Base-by-base conservation (phyloP, 2,797 vertebrate genomes). In the Intellagama lesueurii region DNA sequence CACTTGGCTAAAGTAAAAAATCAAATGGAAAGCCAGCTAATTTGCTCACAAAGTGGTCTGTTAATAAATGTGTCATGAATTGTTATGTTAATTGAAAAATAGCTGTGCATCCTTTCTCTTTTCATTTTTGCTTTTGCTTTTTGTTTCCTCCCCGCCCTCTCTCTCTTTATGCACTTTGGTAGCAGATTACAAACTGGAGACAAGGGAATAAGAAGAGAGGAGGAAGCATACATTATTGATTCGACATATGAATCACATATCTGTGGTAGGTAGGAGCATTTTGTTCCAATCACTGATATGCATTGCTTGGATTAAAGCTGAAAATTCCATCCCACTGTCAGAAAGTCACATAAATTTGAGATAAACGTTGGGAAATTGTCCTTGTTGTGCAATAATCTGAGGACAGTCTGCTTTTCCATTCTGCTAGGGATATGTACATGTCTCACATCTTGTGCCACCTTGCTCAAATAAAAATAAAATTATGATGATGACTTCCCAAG, bases 191-290 rank as follows among this genome's bases (percentile, higher is more conserved):
- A 92, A 81, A 94, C 88, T 24, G 11, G 24, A 91, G 30, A 81
- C 44, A 66, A 82, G 84, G 77, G 73, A 60, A 64, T 84, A 60
- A 35, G 32, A 91, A 77, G 80, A 91, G 93, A 28, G 89, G 6
- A 66, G 86, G 28, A 92, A 93, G 83, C 87, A 87, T 77, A 24
- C 79, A 85, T 89, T 94, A 88, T 91, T 93, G 91, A 87, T 94
- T 91, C 91, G 83, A 89, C 91, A 73, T 76, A 64, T 52, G 69
- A 93, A 91, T 75, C 19, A 1, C 0, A 11, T 16, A n/a, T 49
- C 76, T 92, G 87, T 81, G 64, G 81, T 56, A 87, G 70, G 86
- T 81, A 87, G 86, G 88, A 76, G n/a, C 44, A 86, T 77, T 90
- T 86, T 91, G 22, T n/a, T 83, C 81, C 77, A 87, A 87, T 81